Evolutionary conservation across 2,113 vertebrate species (phyloP).

Genomic region (Hoplias malabaricus): DNA sequence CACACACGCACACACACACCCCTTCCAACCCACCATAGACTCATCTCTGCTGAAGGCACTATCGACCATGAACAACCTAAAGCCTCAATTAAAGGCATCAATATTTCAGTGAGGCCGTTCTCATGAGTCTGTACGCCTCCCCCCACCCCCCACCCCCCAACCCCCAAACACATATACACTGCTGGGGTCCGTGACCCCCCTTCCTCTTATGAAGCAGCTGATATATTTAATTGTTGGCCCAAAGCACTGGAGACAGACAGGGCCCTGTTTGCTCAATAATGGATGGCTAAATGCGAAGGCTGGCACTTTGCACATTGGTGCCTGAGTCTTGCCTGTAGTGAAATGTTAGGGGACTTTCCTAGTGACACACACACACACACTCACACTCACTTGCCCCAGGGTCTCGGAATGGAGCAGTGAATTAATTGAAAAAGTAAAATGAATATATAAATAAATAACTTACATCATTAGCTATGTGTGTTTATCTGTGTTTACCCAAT

Average conservation of each 20-base stretch:
- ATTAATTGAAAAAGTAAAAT: conserved; percentile 45
- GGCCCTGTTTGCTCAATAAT: conserved; percentile 77
- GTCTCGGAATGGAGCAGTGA: conserved; percentile 17
- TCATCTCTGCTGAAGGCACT: conserved; percentile 60
- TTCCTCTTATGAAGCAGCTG: conserved; percentile 50
- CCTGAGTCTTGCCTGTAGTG: conserved; percentile 54
- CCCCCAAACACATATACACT: background rate
- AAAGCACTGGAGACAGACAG: conserved; percentile 75
- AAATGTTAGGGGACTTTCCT: conserved; percentile 35
- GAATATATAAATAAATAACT: conserved; percentile 7
- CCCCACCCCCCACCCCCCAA: background rate
- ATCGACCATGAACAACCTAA: conserved; percentile 71
- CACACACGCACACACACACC: conserved; percentile 43
- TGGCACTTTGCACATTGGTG: conserved; percentile 57
- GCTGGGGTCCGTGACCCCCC: conserved; percentile 21
- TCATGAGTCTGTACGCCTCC: conserved; percentile 62
- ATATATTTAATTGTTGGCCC: conserved; percentile 78
- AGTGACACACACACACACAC: too few relatives aligned
- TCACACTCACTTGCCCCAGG: conserved; percentile 30
- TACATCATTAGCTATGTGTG: background rate
- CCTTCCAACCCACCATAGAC: conserved; percentile 43
- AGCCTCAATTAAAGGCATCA: conserved; percentile 77
- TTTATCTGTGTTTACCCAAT: conserved; percentile 4
- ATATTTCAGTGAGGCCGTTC: conserved; percentile 73
- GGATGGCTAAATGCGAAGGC: conserved; percentile 74